Base-by-base conservation (phyloP, 2,888 invertebrate species). In the Drosophila phalerata region DNA sequence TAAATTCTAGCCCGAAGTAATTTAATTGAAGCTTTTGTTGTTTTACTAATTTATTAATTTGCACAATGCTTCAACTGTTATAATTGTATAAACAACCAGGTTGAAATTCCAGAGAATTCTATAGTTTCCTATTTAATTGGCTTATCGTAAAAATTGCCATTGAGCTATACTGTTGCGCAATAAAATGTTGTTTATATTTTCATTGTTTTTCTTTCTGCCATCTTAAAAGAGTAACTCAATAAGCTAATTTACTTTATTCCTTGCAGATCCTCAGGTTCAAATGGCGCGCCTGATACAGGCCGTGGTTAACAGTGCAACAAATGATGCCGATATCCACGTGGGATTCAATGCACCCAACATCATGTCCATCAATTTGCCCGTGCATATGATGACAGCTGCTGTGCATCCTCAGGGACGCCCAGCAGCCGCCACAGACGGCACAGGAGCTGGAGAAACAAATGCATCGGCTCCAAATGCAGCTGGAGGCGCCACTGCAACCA, bases 301-400 rank as follows among this genome's bases (percentile, higher is more conserved):
- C 10, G 90, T 92, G 34, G 90, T 93, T 10, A 92, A 91, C 68
- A 90, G 91, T 34, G 91, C 91, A 17, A 89, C 90, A n/a, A 87
- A 90, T 43, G 92, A 92, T 74, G 85, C 91, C 10, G 92, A 93
- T 68, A 85, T 92, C 47, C 92, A 92, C 75, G 88, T 92, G 63
- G 91, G 92, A 68, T 91, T 92, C 34, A 91, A 91, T 79, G 88
- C 91, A 28, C 92, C 92, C 45, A 91, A 91, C 70, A 82, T 92
- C 43, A 80, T 92, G 56, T 89, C 91, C 19, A 90, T 92, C 66
- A 91, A 92, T 74, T 80, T 92, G 48, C 92, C 92, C 30, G 75
- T 91, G 51, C 88, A 82, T 74, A 94, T 88, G 42, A 73, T 94
- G 48, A 94, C 94, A 76, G 94, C 95, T 13, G 94, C 94, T 47